Base-by-base conservation (phyloP, 2,797 vertebrate species). In the Hydrocynus forskahlii region DNA sequence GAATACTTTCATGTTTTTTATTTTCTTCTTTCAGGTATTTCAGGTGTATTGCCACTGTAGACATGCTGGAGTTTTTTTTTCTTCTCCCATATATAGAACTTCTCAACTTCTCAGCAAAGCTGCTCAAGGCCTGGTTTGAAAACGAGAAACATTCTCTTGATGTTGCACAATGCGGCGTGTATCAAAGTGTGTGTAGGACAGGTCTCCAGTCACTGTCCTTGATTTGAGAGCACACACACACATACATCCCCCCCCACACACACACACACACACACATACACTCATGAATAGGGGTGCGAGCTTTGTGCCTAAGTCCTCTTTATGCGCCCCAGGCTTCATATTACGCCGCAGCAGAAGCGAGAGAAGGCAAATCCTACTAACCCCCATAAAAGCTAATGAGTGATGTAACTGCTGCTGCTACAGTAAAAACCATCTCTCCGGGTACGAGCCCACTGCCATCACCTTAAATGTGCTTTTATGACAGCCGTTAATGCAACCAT, bases 381-480 rank as follows among this genome's bases (percentile, higher is more conserved):
- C 67, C 72, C 80, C 68, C 77, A 80, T 75, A 77, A 82, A 84
- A 86, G 29, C 68, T 77, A 86, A 76, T 76, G 66, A 69, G 76
- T 81, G 76, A 83, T 81, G 62, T 77, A 81, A 62, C 57, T 40
- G 60, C 68, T 72, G 38, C 66, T 48, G n/a, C 66, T 45, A 48
- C 43, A 29, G 64, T 62, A 21, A 60, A 75, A 72, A 76, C 10
- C 19, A 69, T 70, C 50, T 76, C 59, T 82, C 40, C 69, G 70
- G 68, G 77, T 77, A 68, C 68, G 73, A 63, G 63, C 54, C 55
- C 76, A 69, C 63, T 71, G 79, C 79, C 63, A 69, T 75, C 79
- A 69, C 79, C 64, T 45, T 81, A 81, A 81, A 74, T 81, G 80
- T 63, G 80, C 74, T 81, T 81, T 76, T 70, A 76, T 71, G 74